Conservation (phyloP, 2,113 vertebrate species). For the Cromileptes altivelis region DNA sequence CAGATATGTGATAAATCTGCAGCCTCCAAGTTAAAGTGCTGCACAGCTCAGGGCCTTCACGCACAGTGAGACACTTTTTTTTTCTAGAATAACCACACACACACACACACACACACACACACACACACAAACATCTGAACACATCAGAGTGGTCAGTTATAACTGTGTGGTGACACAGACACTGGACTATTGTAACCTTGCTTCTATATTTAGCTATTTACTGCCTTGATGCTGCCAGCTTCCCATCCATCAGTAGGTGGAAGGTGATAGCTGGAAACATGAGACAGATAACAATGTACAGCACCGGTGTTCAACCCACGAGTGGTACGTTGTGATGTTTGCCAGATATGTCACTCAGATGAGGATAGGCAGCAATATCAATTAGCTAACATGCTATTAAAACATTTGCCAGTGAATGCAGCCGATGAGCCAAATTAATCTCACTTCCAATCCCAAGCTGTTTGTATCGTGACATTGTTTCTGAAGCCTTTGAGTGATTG, state of each 20-base stretch:
- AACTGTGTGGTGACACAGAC: not conserved
- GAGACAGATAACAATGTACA: constrained; percentile 27
- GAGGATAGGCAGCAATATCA: constrained; percentile 32
- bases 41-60: not conserved
- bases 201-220: not conserved
- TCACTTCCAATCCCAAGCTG: constrained; percentile 14
- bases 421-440: constrained; percentile 30
- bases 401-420: constrained; percentile 41
- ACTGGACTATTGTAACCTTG: not conserved
- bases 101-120: constrained; percentile 5
- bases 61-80: not conserved
- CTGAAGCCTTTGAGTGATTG: not conserved
- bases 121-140: not conserved
- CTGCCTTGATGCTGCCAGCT: constrained; percentile 38
- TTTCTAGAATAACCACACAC: not conserved
- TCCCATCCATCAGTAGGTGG: constrained; percentile 37
- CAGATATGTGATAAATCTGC: constrained; percentile 42
- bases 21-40: constrained; percentile 1
- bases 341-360: constrained; percentile 50
- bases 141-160: constrained; percentile 4
- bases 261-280: constrained; percentile 59
- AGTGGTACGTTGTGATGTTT: constrained; percentile 26
- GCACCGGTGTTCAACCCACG: constrained; percentile 12
- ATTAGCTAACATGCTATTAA: constrained; percentile 45
- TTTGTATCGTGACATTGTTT: not conserved